A percentile compares a stretch with the other conserved stretches of the same genome.
phyloP scores from a whole-genome alignment of 2,797 vertebrate genomes.

The Megalops cyprinoides region DNA sequence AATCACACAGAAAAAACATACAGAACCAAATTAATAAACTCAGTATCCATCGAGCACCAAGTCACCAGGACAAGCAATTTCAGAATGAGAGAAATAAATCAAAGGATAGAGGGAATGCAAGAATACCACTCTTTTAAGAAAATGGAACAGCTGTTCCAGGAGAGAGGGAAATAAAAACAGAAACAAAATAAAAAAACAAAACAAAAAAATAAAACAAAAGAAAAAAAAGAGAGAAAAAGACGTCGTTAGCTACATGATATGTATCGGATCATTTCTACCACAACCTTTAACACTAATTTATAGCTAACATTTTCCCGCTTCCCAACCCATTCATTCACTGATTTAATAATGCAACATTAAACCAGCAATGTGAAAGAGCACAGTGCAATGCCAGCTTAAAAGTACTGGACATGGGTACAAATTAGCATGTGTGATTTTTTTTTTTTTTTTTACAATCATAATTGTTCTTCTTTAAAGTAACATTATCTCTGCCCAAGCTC shows the following conservation, averaged over 20 bases:
- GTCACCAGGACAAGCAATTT: constrained; percentile 80
- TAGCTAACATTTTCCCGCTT: constrained; percentile 19
- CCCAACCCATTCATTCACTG: neutral
- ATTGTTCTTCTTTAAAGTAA: neutral
- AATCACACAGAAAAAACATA: constrained; percentile 99
- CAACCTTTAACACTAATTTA: constrained; percentile 37
- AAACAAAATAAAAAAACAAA: constrained; percentile 43
- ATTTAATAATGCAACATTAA: constrained; percentile 21
- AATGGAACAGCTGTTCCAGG: constrained; percentile 62
- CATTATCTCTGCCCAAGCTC: neutral
- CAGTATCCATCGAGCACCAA: constrained; percentile 94
- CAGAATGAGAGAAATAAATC: constrained; percentile 49
- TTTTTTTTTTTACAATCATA: too few species aligned
- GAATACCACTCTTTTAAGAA: constrained; percentile 37
- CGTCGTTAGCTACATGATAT: constrained; percentile 50
- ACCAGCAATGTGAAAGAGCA: neutral
- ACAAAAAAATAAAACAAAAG: constrained; percentile 25
- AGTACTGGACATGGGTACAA: neutral
- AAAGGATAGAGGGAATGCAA: constrained; percentile 30
- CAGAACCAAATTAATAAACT: constrained; percentile 99
- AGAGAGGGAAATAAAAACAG: constrained; percentile 36
- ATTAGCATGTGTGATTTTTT: neutral
- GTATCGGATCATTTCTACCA: constrained; percentile 29
- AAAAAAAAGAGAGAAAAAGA: constrained; percentile 41
- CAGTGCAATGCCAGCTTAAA: neutral